phyloP scores from a whole-genome alignment of 2,113 vertebrate genomes.

The Serinus canaria region DNA sequence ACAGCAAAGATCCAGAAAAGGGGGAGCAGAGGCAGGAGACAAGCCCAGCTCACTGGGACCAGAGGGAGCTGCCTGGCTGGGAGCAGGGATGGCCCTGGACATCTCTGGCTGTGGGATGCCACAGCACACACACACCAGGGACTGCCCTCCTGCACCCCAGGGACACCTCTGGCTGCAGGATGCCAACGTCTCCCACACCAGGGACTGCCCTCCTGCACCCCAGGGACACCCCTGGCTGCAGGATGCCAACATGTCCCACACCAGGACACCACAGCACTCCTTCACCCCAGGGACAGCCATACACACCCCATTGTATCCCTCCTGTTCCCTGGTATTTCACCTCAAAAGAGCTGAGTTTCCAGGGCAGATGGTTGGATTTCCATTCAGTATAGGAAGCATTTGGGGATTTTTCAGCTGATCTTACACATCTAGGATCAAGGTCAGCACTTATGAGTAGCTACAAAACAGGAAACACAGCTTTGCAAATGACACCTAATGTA shows the following conservation, averaged over 20 bases:
- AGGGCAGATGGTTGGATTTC: neutral
- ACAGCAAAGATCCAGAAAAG: neutral
- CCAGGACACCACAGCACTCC: neutral
- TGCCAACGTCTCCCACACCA: neutral
- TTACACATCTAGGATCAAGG: neutral
- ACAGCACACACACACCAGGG: neutral
- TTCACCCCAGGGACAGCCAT: fast-evolving
- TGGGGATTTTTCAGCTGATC: neutral
- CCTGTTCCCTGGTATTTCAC: neutral
- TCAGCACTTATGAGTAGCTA: neutral
- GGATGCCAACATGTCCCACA: neutral
- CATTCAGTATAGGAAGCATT: neutral
- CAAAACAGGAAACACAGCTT: neutral
- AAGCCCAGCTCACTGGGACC: neutral
- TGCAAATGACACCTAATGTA: neutral
- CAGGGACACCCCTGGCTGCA: neutral
- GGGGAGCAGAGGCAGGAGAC: neutral
- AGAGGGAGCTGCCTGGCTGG: neutral
- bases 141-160: fast-evolving
- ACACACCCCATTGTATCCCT: neutral
- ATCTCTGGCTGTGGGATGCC: neutral
- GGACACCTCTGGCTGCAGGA: neutral
- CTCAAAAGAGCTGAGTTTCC: neutral
- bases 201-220: neutral
- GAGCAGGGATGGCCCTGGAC: neutral